phyloP scores from a whole-genome alignment of 2,113 vertebrate genomes.

The Larimichthys crocea region DNA sequence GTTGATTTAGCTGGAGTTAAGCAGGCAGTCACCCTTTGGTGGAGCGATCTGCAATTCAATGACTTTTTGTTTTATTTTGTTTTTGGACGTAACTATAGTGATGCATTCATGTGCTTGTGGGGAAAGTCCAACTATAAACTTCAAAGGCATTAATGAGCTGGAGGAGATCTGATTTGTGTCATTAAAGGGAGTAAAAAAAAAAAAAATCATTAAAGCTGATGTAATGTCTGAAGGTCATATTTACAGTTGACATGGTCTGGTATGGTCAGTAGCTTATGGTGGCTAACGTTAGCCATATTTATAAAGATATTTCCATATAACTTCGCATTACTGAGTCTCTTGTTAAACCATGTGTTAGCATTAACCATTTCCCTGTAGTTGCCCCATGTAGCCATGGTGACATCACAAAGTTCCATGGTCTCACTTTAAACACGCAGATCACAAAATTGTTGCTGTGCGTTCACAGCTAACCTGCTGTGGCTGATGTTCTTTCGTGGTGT shows the following conservation, averaged over 20 bases:
- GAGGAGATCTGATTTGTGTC: not conserved
- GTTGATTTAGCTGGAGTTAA: not conserved
- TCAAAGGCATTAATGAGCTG: not conserved
- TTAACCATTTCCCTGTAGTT: not conserved
- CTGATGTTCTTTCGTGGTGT: not conserved
- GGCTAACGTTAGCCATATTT: not conserved
- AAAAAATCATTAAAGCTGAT: too few relatives aligned
- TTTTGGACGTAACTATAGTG: not conserved
- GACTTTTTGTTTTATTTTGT: not conserved
- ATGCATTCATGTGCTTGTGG: not conserved
- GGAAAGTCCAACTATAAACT: too few relatives aligned
- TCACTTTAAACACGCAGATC: not conserved
- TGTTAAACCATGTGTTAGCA: not conserved
- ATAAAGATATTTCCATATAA: too few relatives aligned
- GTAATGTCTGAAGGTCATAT: too few relatives aligned
- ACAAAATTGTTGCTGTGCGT: too few relatives aligned
- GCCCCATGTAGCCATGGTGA: too few relatives aligned
- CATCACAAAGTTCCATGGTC: too few relatives aligned
- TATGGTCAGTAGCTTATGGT: too few relatives aligned
- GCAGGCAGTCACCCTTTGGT: not conserved
- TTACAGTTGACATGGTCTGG: too few relatives aligned
- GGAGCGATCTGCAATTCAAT: not conserved
- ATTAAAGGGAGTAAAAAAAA: too few relatives aligned
- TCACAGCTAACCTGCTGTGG: too few relatives aligned
- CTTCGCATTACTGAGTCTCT: too few relatives aligned